Percentiles rank a stretch among this genome's conserved stretches.
These are phyloP conservation scores for Synanthedon myopaeformis DNA, from an alignment of 2,888 invertebrate genomes.

Conservation along the genomic window DNA sequence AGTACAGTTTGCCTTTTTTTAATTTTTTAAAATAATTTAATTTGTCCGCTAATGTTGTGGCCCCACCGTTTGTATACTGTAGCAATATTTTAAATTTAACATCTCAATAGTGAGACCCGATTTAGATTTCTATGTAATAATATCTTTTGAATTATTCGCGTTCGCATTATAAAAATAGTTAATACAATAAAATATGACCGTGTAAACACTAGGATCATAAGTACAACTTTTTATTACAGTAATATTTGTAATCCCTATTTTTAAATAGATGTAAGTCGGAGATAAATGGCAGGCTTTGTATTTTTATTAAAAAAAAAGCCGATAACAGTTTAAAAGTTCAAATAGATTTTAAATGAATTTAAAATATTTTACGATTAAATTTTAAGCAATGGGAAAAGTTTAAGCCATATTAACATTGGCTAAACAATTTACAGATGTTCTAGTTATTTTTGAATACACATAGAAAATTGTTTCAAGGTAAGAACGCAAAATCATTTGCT, in stretches of 20 bases:
- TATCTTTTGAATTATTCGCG: slow-evolving; percentile 54
- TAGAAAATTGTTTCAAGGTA: too few relatives aligned
- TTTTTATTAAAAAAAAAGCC: not conserved
- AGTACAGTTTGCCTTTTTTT: too few relatives aligned
- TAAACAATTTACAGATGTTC: too few relatives aligned
- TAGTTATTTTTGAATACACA: too few relatives aligned
- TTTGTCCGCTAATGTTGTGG: slow-evolving; percentile 9
- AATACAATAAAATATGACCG: slow-evolving; percentile 55
- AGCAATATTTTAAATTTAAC: slow-evolving; percentile 40
- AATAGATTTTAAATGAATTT: too few relatives aligned
- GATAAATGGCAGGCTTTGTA: not conserved
- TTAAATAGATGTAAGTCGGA: not conserved
- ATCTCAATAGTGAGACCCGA: slow-evolving; percentile 39
- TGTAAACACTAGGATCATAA: slow-evolving; percentile 27
- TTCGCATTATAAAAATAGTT: slow-evolving; percentile 46
- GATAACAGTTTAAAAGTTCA: too few relatives aligned
- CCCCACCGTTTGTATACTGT: slow-evolving; percentile 19
- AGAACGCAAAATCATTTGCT: too few relatives aligned
- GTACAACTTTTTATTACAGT: not conserved
- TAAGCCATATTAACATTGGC: too few relatives aligned
- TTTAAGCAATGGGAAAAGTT: too few relatives aligned
- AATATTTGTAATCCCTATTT: not conserved
- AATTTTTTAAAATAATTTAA: too few relatives aligned
- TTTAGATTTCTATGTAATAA: slow-evolving; percentile 34
- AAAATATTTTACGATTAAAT: too few relatives aligned